A percentile compares a stretch with the other conserved stretches of the same genome.
Conservation (phyloP, 2,888 invertebrate genomes). For the Leptinotarsa juncta region DNA sequence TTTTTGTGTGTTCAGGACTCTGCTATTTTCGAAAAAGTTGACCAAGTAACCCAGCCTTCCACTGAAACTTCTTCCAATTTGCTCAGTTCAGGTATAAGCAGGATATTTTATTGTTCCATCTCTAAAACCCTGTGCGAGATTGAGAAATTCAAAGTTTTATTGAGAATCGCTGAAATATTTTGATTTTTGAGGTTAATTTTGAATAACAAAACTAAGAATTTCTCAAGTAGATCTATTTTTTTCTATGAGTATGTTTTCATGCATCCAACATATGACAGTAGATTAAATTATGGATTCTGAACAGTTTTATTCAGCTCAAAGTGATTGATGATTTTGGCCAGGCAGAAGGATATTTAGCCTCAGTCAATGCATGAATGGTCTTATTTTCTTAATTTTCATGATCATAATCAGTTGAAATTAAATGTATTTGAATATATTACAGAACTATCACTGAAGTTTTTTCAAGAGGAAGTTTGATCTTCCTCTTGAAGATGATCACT, state of each 20-base stretch:
- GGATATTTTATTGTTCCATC: not conserved
- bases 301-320: not conserved
- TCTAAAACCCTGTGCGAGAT: not conserved
- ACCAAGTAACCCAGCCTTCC: slow-evolving; percentile 71
- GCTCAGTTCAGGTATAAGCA: slow-evolving; percentile 75
- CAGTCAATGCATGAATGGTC: too few relatives aligned
- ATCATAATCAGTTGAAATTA: too few relatives aligned
- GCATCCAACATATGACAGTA: not conserved
- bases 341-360: too few relatives aligned
- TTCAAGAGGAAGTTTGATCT: too few relatives aligned
- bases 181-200: too few relatives aligned
- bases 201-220: not conserved
- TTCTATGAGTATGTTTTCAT: not conserved
- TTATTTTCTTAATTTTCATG: too few relatives aligned
- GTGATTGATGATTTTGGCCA: too few relatives aligned
- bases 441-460: too few relatives aligned
- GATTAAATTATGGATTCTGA: not conserved
- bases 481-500: too few relatives aligned
- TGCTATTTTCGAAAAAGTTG: slow-evolving; percentile 79
- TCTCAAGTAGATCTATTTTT: not conserved
- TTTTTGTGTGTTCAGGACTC: slow-evolving; percentile 84
- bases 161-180: not conserved
- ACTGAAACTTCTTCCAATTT: slow-evolving; percentile 72
- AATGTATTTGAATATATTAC: too few relatives aligned
- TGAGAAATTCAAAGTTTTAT: not conserved